phyloP scores from a whole-genome alignment of 64 coral and sea anemone species.

The Montipora cactus region DNA sequence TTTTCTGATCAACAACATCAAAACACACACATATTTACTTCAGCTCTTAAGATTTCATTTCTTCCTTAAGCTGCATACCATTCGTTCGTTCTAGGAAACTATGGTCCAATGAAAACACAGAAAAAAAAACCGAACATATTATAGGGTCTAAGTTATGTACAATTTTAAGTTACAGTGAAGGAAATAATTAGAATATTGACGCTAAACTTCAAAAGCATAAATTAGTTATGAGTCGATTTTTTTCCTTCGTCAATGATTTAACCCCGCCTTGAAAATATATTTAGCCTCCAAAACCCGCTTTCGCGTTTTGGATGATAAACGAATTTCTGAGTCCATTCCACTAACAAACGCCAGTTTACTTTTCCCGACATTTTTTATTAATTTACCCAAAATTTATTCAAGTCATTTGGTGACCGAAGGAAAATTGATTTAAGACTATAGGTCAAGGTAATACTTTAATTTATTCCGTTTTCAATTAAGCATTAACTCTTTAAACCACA shows the following conservation, averaged over 20 bases:
- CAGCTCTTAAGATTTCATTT: neutral
- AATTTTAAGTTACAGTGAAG: neutral
- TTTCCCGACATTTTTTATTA: neutral
- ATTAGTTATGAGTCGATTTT: conserved; percentile 9
- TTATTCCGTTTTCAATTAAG: neutral
- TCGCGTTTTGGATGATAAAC: neutral
- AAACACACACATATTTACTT: neutral
- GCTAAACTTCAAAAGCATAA: neutral
- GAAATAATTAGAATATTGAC: conserved; percentile 32
- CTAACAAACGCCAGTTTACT: neutral
- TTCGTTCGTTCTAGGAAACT: no score
- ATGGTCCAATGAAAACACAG: no score
- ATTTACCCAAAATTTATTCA: conserved; percentile 17
- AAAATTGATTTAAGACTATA: neutral
- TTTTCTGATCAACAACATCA: no score
- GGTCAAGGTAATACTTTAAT: conserved; percentile 31
- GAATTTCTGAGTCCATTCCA: neutral
- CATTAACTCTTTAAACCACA: neutral
- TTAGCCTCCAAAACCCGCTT: neutral
- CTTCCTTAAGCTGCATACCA: no score
- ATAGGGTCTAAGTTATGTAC: neutral
- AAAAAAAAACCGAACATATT: neutral
- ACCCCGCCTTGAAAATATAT: neutral
- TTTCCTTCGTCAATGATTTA: neutral
- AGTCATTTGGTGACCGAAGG: neutral